Evolutionary conservation across 2,888 invertebrate genomes (phyloP), one percentile per base, ranked within the genome.

Genomic region (Punctoribates punctum): DNA sequence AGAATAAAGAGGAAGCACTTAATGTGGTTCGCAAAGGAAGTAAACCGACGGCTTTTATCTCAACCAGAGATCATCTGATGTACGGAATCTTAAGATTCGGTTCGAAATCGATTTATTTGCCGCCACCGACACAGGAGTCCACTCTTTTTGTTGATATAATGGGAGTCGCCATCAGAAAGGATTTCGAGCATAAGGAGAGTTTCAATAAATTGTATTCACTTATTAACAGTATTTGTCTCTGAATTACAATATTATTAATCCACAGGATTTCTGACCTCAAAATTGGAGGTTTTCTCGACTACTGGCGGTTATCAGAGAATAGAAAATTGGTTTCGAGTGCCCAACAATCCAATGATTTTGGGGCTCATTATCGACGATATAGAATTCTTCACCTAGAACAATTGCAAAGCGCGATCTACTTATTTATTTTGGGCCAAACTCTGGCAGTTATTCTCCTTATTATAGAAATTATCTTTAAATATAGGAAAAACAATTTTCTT

Each of bases 51-150:
- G 48, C 74, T 15, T 74, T 29, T 23, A 62, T 74, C 15, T 48
- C 51, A 62, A 54, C 42, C 23, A 46, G 48, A 74, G 74, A 74
- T 57, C 51, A 57, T 27, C 29, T 74, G 1, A 13, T 13, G 0
- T 54, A 54, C 13, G 74, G 51, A 23, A n/a, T 57, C 9, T 27
- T 74, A 9, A 38, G 13, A 23, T 60, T 38, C 54, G 74, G 74
- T 75, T 42, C 25, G 78, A 74, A 20, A 74, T 70, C n/a, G 77
- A 79, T 77, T 79, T 79, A 75, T 76, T 73, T 29, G 67, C 78
- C 46, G 75, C 76, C 29, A 77, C 27, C 11, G 17, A 42, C 42
- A 1, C 38, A 54, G 60, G 42, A 42, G 34, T 74, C 74, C 29
- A 42, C 74, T 25, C 9, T 74, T 51, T 74, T 74, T n/a, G 13